Evolutionary conservation across 2,888 invertebrate species (phyloP), one percentile per base, ranked within the genome.

Genomic region (Cheilosia scutellata): DNA sequence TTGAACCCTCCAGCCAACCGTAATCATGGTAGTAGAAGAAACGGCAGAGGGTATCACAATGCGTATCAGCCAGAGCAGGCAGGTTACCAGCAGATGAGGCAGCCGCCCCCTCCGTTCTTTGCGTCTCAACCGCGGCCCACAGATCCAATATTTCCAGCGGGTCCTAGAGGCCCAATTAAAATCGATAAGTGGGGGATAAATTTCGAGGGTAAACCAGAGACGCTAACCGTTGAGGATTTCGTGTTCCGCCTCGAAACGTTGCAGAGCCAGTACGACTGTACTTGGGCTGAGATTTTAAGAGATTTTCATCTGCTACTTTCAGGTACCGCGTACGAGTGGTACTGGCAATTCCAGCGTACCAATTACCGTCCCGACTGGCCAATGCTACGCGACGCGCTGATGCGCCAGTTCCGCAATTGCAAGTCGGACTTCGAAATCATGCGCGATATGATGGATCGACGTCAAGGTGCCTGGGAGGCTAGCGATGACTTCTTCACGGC

Each of bases 281-380:
- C 51, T 6, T 65, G 65, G 65, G 9, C 65, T 37, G 60, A 60
- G 13, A 60, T 60, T 27, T 27, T 60, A 44, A 42, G 60, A 5
- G 60, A 60, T 13, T 60, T 60, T 13, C 58, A 58, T 3, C 7
- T 58, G 3, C 25, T 40, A 9, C 37, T 65, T n/a, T 37, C 65
- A n/a, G 40, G 16, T 7, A 16, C 33, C 2, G 40, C 53, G 1
- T 7, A 40, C 11, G 53, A 66, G 0, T 66, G 66, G 53, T 53
- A 42, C 27, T 66, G 66, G 66, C 66, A 66, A 13, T 66, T 29
- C 11, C 40, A 66, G n/a, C 7, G 40, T 7, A 4, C 40, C 7
- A 42, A 66, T 40, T 51, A 37, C 27, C 29, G 44, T 7, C 57
- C 44, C 0, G 60, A 71, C 5, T 71, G 71, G 60, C 49, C 60